Evolutionary conservation across 2,797 vertebrate species (phyloP).

Genomic region (Erithacus rubecula): DNA sequence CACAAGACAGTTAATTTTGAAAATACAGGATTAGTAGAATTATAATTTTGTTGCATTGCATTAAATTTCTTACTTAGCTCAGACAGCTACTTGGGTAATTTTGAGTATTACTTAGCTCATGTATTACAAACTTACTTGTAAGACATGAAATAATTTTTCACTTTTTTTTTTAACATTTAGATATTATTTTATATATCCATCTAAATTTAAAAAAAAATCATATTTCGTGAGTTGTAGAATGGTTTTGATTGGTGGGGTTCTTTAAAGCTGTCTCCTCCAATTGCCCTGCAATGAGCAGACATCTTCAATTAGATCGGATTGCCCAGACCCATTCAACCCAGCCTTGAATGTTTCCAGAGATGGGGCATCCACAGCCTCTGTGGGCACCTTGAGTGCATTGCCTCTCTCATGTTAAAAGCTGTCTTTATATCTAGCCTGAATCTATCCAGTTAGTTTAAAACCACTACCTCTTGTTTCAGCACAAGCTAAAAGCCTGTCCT

Average conservation of each 20-base stretch:
- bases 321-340: accelerated
- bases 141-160: neutral
- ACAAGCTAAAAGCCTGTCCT: neutral
- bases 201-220: neutral
- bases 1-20: neutral
- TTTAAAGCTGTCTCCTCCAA: neutral
- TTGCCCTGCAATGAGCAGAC: neutral
- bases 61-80: neutral
- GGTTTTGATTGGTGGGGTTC: neutral
- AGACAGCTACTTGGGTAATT: neutral
- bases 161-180: neutral
- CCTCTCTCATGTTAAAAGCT: neutral
- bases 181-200: neutral
- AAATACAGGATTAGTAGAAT: neutral
- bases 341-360: neutral
- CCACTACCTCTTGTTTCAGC: neutral
- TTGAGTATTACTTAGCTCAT: neutral
- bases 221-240: neutral
- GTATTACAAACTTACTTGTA: neutral
- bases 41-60: neutral
- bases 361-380: neutral
- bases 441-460: neutral
- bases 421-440: neutral
- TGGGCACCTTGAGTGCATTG: neutral
- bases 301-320: neutral